Conservation (phyloP, 2,888 invertebrate genomes). For the Mantis religiosa region DNA sequence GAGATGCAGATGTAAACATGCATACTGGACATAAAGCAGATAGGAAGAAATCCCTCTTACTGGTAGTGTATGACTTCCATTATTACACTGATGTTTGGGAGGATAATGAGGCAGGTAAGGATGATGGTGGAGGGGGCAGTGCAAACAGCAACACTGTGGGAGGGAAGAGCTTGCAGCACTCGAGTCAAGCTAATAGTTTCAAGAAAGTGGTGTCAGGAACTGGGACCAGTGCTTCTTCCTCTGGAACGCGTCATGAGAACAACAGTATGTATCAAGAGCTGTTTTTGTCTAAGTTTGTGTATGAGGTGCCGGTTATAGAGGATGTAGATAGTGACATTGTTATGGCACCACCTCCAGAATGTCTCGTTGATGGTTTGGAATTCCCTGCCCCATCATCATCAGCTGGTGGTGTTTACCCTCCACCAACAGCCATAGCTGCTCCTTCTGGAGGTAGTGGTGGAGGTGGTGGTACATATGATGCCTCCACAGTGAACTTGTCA, state of each 20-base stretch:
- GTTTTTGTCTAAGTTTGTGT: constrained; percentile 42
- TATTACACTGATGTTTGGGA: constrained; percentile 44
- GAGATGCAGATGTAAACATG: constrained; percentile 32
- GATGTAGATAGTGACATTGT: constrained; percentile 37
- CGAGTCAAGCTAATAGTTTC: constrained; percentile 34
- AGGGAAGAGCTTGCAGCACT: not conserved
- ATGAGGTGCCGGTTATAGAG: constrained; percentile 44
- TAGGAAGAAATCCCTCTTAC: constrained; percentile 46
- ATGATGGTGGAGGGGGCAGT: constrained; percentile 22
- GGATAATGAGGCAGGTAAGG: constrained; percentile 24
- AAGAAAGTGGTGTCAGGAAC: constrained; percentile 47
- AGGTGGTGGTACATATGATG: constrained; percentile 30
- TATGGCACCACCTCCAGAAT: constrained; percentile 38
- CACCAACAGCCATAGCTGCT: constrained; percentile 35
- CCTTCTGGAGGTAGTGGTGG: constrained; percentile 26
- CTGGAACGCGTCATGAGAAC: constrained; percentile 40
- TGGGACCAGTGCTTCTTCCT: constrained; percentile 51
- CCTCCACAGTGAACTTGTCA: constrained; percentile 17
- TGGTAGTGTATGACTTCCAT: constrained; percentile 67
- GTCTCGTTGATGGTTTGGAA: constrained; percentile 39
- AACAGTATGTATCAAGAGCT: constrained; percentile 42
- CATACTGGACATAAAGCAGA: constrained; percentile 19
- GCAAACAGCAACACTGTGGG: constrained; percentile 11
- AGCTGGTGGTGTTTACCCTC: constrained; percentile 31
- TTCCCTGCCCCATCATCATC: constrained; percentile 41